Conservation (phyloP, 2,113 vertebrate species). For the Opisthocomus hoazin region DNA sequence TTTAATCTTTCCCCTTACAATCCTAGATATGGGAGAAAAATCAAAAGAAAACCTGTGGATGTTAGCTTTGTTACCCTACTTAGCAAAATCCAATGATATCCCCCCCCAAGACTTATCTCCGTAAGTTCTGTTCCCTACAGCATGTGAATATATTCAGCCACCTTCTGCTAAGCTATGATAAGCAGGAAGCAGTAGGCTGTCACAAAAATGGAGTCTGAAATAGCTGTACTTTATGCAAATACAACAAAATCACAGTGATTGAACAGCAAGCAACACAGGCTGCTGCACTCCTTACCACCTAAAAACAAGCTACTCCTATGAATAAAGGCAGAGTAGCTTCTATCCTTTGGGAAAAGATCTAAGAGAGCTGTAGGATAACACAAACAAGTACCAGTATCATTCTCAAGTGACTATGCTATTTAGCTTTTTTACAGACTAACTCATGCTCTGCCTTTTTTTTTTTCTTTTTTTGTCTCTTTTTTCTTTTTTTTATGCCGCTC, state of each 20-base stretch:
- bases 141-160: slow-evolving; percentile 30
- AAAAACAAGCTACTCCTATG: background rate
- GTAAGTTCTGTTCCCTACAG: background rate
- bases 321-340: background rate
- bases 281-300: background rate
- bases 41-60: slow-evolving; percentile 2
- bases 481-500: background rate
- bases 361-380: background rate
- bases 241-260: background rate
- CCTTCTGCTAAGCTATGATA: slow-evolving; percentile 56
- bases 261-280: background rate
- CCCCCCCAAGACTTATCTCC: background rate
- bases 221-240: slow-evolving; percentile 52
- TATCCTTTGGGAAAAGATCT: background rate
- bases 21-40: background rate
- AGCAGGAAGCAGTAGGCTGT: slow-evolving; percentile 58
- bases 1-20: slow-evolving; percentile 14
- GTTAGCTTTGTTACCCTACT: background rate
- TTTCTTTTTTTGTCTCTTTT: background rate
- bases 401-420: background rate
- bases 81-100: background rate
- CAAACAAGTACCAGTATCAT: background rate
- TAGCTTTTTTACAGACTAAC: background rate
- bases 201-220: slow-evolving; percentile 43
- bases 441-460: background rate